Conservation (phyloP, 2,888 invertebrate species). For the Cosmia trapezina region DNA sequence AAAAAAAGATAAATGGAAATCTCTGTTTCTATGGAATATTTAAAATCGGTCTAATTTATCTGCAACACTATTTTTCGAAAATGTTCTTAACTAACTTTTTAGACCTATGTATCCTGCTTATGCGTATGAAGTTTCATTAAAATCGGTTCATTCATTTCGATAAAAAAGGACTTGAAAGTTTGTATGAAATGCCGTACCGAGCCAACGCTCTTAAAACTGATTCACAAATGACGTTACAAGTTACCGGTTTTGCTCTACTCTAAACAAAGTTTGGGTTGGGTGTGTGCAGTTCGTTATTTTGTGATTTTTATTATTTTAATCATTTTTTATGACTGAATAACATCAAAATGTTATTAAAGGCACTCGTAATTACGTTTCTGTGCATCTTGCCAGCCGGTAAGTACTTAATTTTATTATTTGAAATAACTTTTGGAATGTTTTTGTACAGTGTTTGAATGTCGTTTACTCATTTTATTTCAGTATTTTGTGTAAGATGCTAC, state of each 20-base stretch:
- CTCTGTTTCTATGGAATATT: too few relatives aligned
- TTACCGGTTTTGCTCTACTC: conserved; percentile 32
- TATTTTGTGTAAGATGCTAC: conserved; percentile 95
- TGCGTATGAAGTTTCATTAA: too few relatives aligned
- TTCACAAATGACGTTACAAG: conserved; percentile 11
- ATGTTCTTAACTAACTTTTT: too few relatives aligned
- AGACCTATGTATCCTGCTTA: too few relatives aligned
- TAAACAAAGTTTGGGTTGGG: conserved; percentile 56
- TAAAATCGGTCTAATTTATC: too few relatives aligned
- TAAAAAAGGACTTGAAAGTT: too few relatives aligned
- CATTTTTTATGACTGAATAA: conserved; percentile 43
- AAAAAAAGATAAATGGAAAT: too few relatives aligned
- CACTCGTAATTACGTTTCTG: conserved; percentile 43
- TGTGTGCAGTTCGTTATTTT: conserved; percentile 56
- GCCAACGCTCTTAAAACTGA: too few relatives aligned
- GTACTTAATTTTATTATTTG: conserved; percentile 9
- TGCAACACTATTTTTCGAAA: too few relatives aligned
- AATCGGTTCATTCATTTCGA: too few relatives aligned
- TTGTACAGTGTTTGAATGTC: neutral
- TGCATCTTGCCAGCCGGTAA: conserved; percentile 57
- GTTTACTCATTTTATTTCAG: conserved; percentile 78
- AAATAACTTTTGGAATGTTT: conserved; percentile 14
- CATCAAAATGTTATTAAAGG: conserved; percentile 55
- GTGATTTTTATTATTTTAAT: conserved; percentile 26
- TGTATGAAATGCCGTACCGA: too few relatives aligned